These are phyloP conservation scores for Callipepla squamata DNA, from an alignment of 2,113 vertebrate genomes.

Conservation along the genomic window DNA sequence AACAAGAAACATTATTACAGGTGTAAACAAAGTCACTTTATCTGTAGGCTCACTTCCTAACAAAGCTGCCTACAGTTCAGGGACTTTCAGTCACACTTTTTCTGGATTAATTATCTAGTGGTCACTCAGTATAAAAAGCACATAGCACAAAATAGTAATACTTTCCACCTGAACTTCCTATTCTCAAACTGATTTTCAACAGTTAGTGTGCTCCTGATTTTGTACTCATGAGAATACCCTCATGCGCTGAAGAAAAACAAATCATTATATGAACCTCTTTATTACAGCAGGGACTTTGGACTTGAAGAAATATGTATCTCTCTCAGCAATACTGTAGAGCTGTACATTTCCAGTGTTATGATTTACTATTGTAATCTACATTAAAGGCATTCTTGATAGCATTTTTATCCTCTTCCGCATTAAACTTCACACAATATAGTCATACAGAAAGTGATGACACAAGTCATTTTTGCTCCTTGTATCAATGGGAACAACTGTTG, in stretches of 20 bases:
- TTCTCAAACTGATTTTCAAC: neutral
- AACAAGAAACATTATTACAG: neutral
- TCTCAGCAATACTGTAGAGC: neutral
- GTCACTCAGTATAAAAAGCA: neutral
- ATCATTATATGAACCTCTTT: neutral
- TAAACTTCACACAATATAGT: neutral
- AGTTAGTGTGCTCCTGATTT: neutral
- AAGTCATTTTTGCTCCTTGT: neutral
- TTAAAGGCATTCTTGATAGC: neutral
- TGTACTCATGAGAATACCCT: neutral
- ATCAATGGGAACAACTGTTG: neutral
- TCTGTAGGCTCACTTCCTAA: neutral
- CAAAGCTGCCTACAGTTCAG: fast-evolving
- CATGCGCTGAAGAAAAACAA: neutral
- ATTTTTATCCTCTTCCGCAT: neutral
- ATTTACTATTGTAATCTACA: neutral
- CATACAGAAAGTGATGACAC: neutral
- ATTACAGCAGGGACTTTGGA: neutral
- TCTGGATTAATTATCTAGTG: neutral
- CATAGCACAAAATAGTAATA: neutral
- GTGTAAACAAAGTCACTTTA: neutral
- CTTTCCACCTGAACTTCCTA: neutral
- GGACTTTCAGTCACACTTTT: neutral
- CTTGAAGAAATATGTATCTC: neutral
- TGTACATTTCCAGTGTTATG: neutral